These are phyloP conservation scores for Scaeva pyrastri DNA, from an alignment of 2,888 invertebrate species.

Conservation along the genomic window DNA sequence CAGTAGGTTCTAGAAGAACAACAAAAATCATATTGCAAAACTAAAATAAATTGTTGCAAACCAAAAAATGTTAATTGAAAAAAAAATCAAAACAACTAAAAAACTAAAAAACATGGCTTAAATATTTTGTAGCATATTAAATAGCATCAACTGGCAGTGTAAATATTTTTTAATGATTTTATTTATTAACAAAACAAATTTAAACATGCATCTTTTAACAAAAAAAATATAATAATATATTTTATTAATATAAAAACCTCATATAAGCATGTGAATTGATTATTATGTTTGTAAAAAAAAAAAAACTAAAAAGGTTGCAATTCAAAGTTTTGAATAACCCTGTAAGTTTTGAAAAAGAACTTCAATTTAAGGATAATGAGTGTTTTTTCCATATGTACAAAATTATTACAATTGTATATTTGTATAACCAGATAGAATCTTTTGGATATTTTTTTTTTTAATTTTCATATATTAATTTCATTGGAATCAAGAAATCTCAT, in stretches of 20 bases:
- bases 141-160: constrained; percentile 67
- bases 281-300: constrained; percentile 52
- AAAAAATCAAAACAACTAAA: constrained; percentile 13
- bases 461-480: neutral
- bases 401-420: neutral
- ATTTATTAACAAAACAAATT: neutral
- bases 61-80: constrained; percentile 11
- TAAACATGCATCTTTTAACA: constrained; percentile 56
- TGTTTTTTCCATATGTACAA: constrained; percentile 13
- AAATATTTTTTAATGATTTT: constrained; percentile 62
- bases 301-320: constrained; percentile 14
- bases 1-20: constrained; percentile 73
- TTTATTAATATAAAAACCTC: constrained; percentile 28
- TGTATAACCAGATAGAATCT: neutral
- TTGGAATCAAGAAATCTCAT: neutral
- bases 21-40: constrained; percentile 57
- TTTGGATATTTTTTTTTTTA: neutral
- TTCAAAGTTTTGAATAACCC: neutral
- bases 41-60: constrained; percentile 12
- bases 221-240: constrained; percentile 21
- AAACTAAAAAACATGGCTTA: constrained; percentile 54
- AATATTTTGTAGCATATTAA: constrained; percentile 69
- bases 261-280: constrained; percentile 68
- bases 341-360: too few species aligned
- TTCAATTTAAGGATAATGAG: neutral